phyloP scores from a whole-genome alignment of 2,888 invertebrate species.

The Aporophyla lueneburgensis region DNA sequence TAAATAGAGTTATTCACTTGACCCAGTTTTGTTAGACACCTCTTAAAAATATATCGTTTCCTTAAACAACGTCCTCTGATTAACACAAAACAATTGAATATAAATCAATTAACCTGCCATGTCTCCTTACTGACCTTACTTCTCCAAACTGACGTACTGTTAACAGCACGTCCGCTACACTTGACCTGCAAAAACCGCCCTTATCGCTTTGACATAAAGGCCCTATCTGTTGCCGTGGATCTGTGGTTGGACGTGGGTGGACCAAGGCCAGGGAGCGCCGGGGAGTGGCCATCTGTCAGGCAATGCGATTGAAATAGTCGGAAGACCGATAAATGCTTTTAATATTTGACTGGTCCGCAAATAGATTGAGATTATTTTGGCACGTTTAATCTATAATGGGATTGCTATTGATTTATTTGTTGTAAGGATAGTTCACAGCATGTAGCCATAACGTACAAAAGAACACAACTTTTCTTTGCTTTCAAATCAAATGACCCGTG shows the following conservation, averaged over 20 bases:
- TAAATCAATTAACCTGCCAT: conserved; percentile 35
- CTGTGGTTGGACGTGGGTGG: conserved; percentile 29
- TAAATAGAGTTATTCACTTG: neutral
- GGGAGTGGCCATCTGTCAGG: conserved; percentile 58
- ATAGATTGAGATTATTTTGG: conserved; percentile 20
- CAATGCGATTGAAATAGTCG: conserved; percentile 42
- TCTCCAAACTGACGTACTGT: conserved; percentile 11
- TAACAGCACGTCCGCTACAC: neutral
- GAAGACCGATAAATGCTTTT: conserved; percentile 47
- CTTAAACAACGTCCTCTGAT: neutral
- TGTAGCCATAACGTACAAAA: no score
- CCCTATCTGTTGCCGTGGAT: neutral
- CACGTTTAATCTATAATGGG: neutral
- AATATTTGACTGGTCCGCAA: conserved; percentile 12
- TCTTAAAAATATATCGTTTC: neutral
- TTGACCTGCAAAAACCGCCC: conserved; percentile 16
- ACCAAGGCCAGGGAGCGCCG: conserved; percentile 51
- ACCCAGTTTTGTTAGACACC: neutral
- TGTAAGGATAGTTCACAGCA: no score
- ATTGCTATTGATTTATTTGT: conserved; percentile 25
- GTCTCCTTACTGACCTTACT: conserved; percentile 38
- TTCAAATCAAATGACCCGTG: no score
- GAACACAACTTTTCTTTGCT: no score
- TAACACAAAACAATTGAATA: conserved; percentile 9
- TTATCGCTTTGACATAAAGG: conserved; percentile 24